Evolutionary conservation across 2,113 vertebrate genomes (phyloP).

Genomic region (Alexandromys fortis): DNA sequence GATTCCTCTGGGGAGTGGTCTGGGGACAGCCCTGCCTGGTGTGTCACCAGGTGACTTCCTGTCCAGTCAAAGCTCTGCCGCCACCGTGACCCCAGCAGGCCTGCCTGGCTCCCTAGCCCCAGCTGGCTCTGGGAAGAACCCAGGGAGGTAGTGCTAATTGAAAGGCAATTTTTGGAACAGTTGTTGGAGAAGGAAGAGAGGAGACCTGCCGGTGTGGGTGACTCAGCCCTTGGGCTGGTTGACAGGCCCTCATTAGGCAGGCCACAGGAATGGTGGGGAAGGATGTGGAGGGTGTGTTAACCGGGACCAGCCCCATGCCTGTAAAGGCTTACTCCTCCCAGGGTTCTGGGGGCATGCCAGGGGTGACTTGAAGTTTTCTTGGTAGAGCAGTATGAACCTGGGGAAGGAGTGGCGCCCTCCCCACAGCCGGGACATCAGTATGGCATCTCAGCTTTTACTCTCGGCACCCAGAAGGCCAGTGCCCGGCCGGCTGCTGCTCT

Average conservation of each 20-base stretch:
- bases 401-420: not conserved
- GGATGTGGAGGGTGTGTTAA: slow-evolving; percentile 62
- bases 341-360: not conserved
- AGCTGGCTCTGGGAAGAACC: slow-evolving; percentile 22
- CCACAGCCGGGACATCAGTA: not conserved
- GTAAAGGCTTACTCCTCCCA: not conserved
- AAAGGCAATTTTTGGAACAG: slow-evolving; percentile 45
- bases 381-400: not conserved
- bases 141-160: slow-evolving; percentile 47
- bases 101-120: not conserved
- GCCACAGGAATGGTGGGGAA: slow-evolving; percentile 7
- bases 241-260: slow-evolving; percentile 67
- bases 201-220: slow-evolving; percentile 75
- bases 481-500: not conserved
- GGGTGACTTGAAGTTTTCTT: slow-evolving; percentile 40
- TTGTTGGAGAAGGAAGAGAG: slow-evolving; percentile 68
- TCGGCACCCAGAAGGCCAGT: not conserved
- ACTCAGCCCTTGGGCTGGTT: slow-evolving; percentile 69
- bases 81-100: not conserved
- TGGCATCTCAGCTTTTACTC: not conserved
- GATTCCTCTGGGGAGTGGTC: slow-evolving; percentile 62
- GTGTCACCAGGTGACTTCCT: slow-evolving; percentile 33
- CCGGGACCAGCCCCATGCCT: not conserved
- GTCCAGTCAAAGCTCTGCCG: not conserved
- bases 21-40: slow-evolving; percentile 30